Conservation (phyloP, 1,140 invertebrate species). For the Adelges cooleyi region DNA sequence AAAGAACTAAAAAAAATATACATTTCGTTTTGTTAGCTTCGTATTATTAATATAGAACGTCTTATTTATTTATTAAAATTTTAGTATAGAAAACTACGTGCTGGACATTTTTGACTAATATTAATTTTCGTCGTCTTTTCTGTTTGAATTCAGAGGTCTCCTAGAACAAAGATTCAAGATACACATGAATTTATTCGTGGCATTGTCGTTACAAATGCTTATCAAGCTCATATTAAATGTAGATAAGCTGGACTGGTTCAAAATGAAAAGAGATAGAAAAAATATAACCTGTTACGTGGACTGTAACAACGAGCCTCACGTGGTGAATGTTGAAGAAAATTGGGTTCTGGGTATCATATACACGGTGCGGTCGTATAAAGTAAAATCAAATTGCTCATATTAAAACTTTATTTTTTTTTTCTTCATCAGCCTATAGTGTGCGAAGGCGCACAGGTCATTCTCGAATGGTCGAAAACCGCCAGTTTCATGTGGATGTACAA, state of each 20-base stretch:
- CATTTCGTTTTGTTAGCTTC: too few relatives aligned
- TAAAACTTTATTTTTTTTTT: too few relatives aligned
- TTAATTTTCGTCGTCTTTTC: too few relatives aligned
- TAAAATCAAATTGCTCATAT: too few relatives aligned
- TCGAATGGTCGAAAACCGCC: conserved; percentile 77
- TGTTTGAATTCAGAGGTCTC: conserved; percentile 9
- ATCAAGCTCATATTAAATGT: conserved; percentile 17
- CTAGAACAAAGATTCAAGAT: conserved; percentile 20
- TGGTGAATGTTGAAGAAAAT: conserved; percentile 31
- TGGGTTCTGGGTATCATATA: conserved; percentile 55
- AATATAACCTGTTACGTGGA: not conserved
- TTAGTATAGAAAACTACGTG: too few relatives aligned
- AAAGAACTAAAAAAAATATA: too few relatives aligned
- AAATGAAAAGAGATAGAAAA: not conserved
- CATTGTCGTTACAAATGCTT: conserved; percentile 17
- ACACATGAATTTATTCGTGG: conserved; percentile 21
- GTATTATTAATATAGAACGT: too few relatives aligned
- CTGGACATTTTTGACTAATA: too few relatives aligned
- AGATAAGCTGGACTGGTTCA: conserved; percentile 17
- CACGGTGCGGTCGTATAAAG: conserved; percentile 44
- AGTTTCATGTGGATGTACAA: conserved; percentile 95
- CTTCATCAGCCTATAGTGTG: conserved; percentile 59
- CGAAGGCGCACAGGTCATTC: conserved; percentile 60
- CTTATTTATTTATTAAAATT: too few relatives aligned
- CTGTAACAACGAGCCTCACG: conserved; percentile 35